Evolutionary conservation across 2,888 invertebrate species (phyloP).

Genomic region (Netelia fuscicornis): DNA sequence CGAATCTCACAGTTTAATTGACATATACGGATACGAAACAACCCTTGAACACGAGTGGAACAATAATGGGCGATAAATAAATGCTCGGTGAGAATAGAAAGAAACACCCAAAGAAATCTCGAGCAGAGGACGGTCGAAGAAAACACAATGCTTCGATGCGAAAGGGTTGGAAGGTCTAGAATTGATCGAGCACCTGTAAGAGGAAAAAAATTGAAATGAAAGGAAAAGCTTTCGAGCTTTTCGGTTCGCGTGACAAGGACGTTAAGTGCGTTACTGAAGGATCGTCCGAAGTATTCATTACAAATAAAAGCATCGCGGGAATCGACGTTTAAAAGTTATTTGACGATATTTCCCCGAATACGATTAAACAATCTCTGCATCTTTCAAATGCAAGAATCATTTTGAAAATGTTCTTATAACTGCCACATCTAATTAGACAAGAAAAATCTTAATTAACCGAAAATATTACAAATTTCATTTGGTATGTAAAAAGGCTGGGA

Average conservation of each 20-base stretch:
- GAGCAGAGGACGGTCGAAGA: constrained; percentile 19
- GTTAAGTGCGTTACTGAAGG: constrained; percentile 15
- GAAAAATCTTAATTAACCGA: background rate
- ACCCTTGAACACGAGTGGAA: constrained; percentile 10
- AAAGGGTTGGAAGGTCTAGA: constrained; percentile 13
- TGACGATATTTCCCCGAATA: background rate
- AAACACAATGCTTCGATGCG: constrained; percentile 30
- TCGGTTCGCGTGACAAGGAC: constrained; percentile 34
- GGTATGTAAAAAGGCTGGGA: too few species aligned
- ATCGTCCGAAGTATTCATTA: background rate
- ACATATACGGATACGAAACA: background rate
- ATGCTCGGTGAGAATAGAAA: background rate
- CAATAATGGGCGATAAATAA: constrained; percentile 7
- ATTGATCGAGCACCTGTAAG: constrained; percentile 46
- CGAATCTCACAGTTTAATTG: constrained; percentile 5
- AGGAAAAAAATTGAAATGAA: constrained; percentile 13
- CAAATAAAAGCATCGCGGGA: background rate
- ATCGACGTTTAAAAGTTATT: background rate
- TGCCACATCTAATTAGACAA: background rate
- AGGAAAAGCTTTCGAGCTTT: constrained; percentile 16
- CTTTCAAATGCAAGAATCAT: background rate
- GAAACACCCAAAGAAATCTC: constrained; percentile 24
- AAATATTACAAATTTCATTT: background rate
- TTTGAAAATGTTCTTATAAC: background rate
- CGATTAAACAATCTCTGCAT: background rate